These are phyloP conservation scores for Scortum barcoo DNA, from an alignment of 2,113 vertebrate genomes.

Conservation along the genomic window DNA sequence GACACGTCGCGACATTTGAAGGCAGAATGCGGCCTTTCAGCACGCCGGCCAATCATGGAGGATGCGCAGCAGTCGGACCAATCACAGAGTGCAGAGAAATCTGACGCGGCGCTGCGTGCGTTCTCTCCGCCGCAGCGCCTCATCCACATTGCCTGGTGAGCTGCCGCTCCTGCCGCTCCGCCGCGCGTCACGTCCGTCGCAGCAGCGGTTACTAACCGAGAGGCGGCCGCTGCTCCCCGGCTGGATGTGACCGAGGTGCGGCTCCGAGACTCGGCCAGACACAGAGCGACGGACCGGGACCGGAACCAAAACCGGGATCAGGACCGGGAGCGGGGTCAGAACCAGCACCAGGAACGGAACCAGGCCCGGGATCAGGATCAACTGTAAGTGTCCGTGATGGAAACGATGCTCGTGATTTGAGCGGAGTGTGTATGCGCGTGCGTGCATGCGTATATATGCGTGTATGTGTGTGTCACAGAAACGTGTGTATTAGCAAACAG, in stretches of 20 bases:
- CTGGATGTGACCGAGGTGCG: slow-evolving; percentile 77
- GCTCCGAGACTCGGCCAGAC: slow-evolving; percentile 32
- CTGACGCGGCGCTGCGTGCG: background rate
- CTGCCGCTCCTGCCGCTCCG: background rate
- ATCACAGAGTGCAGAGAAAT: slow-evolving; percentile 22
- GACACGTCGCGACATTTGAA: slow-evolving; percentile 53
- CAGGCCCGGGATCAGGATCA: background rate
- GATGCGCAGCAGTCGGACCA: slow-evolving; percentile 60
- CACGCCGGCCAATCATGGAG: slow-evolving; percentile 61
- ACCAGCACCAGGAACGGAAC: no score
- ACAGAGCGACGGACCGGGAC: slow-evolving; percentile 38
- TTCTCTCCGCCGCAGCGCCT: slow-evolving; percentile 19
- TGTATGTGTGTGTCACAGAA: background rate
- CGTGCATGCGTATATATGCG: no score
- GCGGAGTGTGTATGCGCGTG: background rate
- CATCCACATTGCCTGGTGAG: background rate
- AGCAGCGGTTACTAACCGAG: slow-evolving; percentile 35
- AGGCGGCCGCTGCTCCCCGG: slow-evolving; percentile 53
- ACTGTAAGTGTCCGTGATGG: slow-evolving; percentile 42
- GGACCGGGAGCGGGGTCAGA: slow-evolving; percentile 6
- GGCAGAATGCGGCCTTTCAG: slow-evolving; percentile 22
- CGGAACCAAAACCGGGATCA: no score
- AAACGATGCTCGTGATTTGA: background rate
- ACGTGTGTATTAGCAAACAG: no score
- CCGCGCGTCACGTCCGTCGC: background rate